Percentiles rank a stretch among this genome's conserved stretches.
phyloP scores from a whole-genome alignment of 2,888 invertebrate genomes.

The Ennomos fuscantarius region DNA sequence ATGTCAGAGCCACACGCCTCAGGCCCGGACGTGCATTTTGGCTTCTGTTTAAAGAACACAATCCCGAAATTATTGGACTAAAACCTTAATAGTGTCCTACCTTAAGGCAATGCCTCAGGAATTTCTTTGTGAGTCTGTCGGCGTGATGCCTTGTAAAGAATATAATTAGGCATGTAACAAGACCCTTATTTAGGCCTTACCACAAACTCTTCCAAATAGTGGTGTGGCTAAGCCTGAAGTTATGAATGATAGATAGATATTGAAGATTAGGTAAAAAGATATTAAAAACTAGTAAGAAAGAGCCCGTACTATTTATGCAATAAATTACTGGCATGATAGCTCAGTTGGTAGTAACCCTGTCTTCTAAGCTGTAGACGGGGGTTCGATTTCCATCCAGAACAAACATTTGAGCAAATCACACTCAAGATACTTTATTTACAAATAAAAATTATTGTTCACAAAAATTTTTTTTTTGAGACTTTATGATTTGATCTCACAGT shows the following conservation, averaged over 20 bases:
- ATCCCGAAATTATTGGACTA: constrained; percentile 70
- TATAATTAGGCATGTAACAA: constrained; percentile 19
- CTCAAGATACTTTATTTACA: too few species aligned
- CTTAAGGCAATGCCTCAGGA: constrained; percentile 24
- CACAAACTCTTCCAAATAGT: constrained; percentile 8
- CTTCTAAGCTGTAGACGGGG: too few species aligned
- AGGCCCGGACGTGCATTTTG: constrained; percentile 74
- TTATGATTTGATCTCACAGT: too few species aligned
- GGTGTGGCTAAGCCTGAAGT: constrained; percentile 4
- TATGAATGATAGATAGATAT: constrained; percentile 9
- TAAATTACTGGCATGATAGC: too few species aligned
- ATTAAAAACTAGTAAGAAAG: too few species aligned
- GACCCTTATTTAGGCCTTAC: constrained; percentile 14
- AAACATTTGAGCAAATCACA: too few species aligned
- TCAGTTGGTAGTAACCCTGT: too few species aligned
- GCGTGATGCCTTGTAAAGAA: constrained; percentile 25
- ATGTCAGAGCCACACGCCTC: constrained; percentile 54
- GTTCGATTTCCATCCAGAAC: too few species aligned
- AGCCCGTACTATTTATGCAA: too few species aligned
- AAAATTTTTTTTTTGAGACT: too few species aligned
- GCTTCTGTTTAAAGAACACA: constrained; percentile 79
- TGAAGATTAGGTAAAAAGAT: not conserved
- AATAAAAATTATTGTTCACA: too few species aligned
- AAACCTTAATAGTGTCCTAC: constrained; percentile 41
- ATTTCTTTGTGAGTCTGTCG: constrained; percentile 16